Conservation (phyloP, 2,113 vertebrate species). For the Todiramphus saurophagus region DNA sequence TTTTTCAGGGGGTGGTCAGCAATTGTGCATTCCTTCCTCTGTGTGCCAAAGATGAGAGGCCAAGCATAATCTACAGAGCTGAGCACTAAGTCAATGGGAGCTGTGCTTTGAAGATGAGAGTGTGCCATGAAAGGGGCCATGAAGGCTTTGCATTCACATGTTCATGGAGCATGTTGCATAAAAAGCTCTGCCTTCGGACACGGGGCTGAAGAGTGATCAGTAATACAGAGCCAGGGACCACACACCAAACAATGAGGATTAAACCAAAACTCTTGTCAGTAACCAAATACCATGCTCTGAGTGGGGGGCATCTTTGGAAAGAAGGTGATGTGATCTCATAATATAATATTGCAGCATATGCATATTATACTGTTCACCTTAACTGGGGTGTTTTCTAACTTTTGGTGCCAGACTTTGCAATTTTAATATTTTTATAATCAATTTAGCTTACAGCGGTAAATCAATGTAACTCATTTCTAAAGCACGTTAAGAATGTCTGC, state of each 20-base stretch:
- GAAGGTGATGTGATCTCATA: neutral
- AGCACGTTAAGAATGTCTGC: neutral
- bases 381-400: neutral
- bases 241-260: neutral
- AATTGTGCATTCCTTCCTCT: neutral
- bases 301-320: neutral
- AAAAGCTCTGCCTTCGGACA: neutral
- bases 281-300: neutral
- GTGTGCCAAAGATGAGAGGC: rapidly evolving
- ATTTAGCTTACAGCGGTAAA: neutral
- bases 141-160: neutral
- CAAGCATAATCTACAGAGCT: rapidly evolving
- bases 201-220: rapidly evolving
- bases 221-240: neutral
- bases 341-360: neutral
- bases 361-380: neutral
- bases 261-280: neutral
- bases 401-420: neutral
- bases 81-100: rapidly evolving
- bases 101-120: neutral
- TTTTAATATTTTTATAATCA: neutral
- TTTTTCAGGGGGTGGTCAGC: neutral
- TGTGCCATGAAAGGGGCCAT: neutral
- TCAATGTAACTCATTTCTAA: neutral
- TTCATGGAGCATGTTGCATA: neutral